Percentiles rank a stretch among this genome's conserved stretches.
phyloP scores from a whole-genome alignment of 2,888 invertebrate genomes.

The Phorcus lineatus region DNA sequence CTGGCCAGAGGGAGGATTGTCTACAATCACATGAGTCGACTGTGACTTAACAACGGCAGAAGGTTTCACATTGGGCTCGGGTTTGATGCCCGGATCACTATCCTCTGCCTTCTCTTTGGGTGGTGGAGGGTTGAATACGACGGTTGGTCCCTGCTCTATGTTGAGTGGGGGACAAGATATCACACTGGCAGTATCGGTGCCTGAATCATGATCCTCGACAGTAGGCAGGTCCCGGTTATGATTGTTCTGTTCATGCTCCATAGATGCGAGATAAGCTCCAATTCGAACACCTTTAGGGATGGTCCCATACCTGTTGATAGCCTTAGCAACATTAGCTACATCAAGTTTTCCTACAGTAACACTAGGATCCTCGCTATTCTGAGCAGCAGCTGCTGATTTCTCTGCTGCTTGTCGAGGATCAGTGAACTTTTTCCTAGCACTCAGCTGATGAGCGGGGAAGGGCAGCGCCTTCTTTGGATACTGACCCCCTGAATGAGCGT shows the following conservation, averaged over 20 bases:
- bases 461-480: slow-evolving; percentile 68
- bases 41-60: slow-evolving; percentile 72
- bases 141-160: slow-evolving; percentile 30
- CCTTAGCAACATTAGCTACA: slow-evolving; percentile 95
- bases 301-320: slow-evolving; percentile 93
- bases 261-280: slow-evolving; percentile 95
- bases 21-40: slow-evolving; percentile 67
- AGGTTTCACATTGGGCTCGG: slow-evolving; percentile 69
- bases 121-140: slow-evolving; percentile 24
- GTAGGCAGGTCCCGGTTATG: slow-evolving; percentile 54
- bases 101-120: slow-evolving; percentile 36
- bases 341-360: slow-evolving; percentile 89
- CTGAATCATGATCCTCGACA: slow-evolving; percentile 67
- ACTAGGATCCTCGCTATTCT: slow-evolving; percentile 34
- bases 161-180: slow-evolving; percentile 59
- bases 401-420: slow-evolving; percentile 50
- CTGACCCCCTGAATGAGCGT: slow-evolving; percentile 34
- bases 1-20: slow-evolving; percentile 39
- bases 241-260: slow-evolving; percentile 77
- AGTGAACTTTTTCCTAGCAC: slow-evolving; percentile 48
- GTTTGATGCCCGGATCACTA: slow-evolving; percentile 59
- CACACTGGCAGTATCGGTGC: slow-evolving; percentile 67
- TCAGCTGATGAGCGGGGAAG: slow-evolving; percentile 60
- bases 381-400: slow-evolving; percentile 26
- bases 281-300: slow-evolving; percentile 97